These are phyloP conservation scores for Solen grandis DNA, from an alignment of 1,140 invertebrate genomes.

Conservation along the genomic window DNA sequence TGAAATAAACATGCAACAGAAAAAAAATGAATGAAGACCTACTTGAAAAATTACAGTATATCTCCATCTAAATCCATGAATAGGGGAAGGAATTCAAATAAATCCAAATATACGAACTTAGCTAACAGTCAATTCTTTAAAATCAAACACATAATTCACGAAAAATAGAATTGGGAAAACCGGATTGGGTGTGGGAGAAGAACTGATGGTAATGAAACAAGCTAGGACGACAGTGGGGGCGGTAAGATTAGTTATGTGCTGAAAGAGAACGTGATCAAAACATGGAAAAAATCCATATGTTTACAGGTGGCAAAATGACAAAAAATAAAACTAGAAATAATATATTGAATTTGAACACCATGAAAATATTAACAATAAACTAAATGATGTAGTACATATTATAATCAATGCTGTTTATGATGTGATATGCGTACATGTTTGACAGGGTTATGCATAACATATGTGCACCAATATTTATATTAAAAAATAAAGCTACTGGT, in stretches of 20 bases:
- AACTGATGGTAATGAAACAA: too few relatives aligned
- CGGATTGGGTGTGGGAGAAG: too few relatives aligned
- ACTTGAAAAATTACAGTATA: too few relatives aligned
- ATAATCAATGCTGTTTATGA: background rate
- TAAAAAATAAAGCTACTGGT: background rate
- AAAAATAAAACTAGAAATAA: background rate
- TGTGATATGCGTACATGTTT: background rate
- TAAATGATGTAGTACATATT: background rate
- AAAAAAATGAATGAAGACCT: too few relatives aligned
- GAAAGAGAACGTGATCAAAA: background rate
- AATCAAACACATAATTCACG: too few relatives aligned
- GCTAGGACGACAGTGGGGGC: too few relatives aligned
- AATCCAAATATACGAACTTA: too few relatives aligned
- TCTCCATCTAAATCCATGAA: too few relatives aligned
- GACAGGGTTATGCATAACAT: background rate
- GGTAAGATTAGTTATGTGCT: background rate
- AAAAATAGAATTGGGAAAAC: too few relatives aligned
- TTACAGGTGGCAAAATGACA: background rate
- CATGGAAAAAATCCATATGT: background rate
- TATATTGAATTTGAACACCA: background rate
- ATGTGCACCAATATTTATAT: slow-evolving; percentile 5
- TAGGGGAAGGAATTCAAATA: too few relatives aligned
- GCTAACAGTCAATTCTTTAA: too few relatives aligned
- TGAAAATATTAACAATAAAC: background rate
- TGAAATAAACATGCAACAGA: too few relatives aligned